Conservation (phyloP, 2,113 vertebrate species). For the Anguilla rostrata region DNA sequence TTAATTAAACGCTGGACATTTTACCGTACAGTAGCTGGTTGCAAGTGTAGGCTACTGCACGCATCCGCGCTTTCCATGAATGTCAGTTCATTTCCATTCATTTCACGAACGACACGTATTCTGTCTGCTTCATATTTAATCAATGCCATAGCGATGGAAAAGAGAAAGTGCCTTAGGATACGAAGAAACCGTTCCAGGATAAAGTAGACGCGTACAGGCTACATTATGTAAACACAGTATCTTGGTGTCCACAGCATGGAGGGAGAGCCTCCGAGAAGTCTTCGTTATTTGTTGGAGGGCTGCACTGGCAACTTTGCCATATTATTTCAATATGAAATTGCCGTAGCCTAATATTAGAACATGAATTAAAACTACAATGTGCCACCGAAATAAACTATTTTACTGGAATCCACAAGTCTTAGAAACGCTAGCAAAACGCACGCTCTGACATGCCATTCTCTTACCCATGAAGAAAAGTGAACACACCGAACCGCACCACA, state of each 20-base stretch:
- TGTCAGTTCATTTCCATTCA: neutral
- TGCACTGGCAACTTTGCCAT: neutral
- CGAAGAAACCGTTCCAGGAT: neutral
- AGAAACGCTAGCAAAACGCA: neutral
- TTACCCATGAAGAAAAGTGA: neutral
- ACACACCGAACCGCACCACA: neutral
- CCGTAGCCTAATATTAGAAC: neutral
- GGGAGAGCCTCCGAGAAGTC: neutral
- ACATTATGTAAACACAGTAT: neutral
- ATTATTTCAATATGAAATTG: neutral
- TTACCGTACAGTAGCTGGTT: neutral
- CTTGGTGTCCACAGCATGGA: neutral
- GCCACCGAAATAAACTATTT: neutral
- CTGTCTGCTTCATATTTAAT: neutral
- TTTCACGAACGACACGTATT: neutral
- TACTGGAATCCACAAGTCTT: neutral
- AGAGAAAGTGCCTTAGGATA: neutral
- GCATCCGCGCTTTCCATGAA: neutral
- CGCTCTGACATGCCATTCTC: neutral
- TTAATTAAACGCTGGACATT: no score
- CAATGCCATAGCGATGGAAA: neutral
- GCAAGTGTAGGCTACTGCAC: neutral
- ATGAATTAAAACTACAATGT: neutral
- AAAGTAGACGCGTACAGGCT: neutral
- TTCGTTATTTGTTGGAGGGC: neutral